These are phyloP conservation scores for Cephus pulcher DNA, from an alignment of 2,888 invertebrate species.

Conservation along the genomic window DNA sequence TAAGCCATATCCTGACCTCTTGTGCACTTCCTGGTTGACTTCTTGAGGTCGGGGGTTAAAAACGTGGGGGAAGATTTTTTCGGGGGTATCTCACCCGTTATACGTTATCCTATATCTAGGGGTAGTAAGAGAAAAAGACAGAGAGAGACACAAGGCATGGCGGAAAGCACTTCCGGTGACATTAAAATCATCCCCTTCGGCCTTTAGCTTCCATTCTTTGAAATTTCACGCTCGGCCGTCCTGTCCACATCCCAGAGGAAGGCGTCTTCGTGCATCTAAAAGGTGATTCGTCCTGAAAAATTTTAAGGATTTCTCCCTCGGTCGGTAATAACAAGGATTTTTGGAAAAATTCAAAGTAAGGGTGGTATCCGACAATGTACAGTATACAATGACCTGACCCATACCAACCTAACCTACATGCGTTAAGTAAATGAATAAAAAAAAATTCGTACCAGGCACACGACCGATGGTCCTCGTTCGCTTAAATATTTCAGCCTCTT, in stretches of 20 bases:
- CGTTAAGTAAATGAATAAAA: not conserved
- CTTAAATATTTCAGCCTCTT: constrained; percentile 32
- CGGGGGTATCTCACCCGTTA: not conserved
- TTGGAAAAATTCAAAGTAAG: not conserved
- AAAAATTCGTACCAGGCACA: not conserved
- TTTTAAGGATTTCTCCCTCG: not conserved
- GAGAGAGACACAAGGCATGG: not conserved
- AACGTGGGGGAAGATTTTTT: not conserved
- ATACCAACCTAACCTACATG: too few relatives aligned
- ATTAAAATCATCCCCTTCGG: constrained; percentile 21
- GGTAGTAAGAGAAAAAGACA: constrained; percentile 2
- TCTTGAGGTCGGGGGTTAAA: not conserved
- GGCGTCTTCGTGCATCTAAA: not conserved
- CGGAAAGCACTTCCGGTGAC: not conserved
- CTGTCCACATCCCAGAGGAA: constrained; percentile 7
- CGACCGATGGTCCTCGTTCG: not conserved
- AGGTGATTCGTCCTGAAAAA: not conserved
- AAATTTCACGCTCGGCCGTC: constrained; percentile 19
- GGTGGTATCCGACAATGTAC: not conserved
- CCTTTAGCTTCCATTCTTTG: constrained; percentile 8
- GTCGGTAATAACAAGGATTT: not conserved
- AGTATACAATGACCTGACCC: not conserved
- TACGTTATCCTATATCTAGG: not conserved
- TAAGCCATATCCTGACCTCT: not conserved
- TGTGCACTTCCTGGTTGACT: not conserved